Percentiles rank a stretch among this genome's conserved stretches.
Conservation (phyloP, 1,140 invertebrate species). For the Penaeus chinensis region DNA sequence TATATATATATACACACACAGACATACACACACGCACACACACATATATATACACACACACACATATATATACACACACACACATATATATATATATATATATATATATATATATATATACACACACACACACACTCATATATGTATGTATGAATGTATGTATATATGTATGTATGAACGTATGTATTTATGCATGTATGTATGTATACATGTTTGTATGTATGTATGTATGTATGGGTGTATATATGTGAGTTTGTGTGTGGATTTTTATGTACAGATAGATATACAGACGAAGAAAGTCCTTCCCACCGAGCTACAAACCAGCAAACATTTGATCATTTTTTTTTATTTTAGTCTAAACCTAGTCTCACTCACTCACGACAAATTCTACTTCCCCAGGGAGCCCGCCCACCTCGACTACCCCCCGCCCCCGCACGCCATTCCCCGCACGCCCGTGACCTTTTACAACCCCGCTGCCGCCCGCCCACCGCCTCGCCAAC, state of each 20-base stretch:
- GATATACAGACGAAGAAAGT: neutral
- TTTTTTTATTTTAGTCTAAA: no score
- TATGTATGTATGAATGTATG: no score
- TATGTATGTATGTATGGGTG: neutral
- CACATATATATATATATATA: no score
- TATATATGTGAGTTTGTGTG: slow-evolving; percentile 2
- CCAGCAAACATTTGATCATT: neutral
- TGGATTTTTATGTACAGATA: neutral
- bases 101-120: no score
- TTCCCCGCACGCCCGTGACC: slow-evolving; percentile 38
- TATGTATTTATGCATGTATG: no score
- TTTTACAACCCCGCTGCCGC: slow-evolving; percentile 21
- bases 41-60: no score
- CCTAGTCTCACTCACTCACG: no score
- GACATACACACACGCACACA: no score
- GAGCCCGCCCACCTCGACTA: neutral
- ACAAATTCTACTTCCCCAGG: slow-evolving; percentile 8
- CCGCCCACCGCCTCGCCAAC: neutral
- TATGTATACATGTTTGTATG: neutral
- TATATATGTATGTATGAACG: no score
- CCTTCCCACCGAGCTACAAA: neutral
- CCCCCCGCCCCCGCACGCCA: neutral
- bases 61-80: no score
- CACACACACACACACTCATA: no score
- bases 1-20: no score